Evolutionary conservation across 1,140 invertebrate species (phyloP).

Genomic region (Cyrtorhinus lividipennis): DNA sequence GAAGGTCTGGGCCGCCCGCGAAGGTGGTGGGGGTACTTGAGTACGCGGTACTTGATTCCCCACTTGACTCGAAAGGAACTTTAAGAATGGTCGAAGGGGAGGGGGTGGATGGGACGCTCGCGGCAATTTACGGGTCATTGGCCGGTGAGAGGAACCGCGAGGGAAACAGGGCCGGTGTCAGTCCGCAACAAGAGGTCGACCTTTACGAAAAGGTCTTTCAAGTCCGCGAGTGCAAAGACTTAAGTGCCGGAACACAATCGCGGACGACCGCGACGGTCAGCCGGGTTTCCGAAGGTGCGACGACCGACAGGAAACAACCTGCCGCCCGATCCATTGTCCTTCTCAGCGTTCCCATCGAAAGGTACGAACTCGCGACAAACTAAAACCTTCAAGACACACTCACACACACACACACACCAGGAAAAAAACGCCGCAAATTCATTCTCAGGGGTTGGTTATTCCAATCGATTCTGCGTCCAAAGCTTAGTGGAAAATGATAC

Average conservation of each 20-base stretch:
- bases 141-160: background rate
- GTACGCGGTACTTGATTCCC: too few relatives aligned
- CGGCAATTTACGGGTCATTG: slow-evolving; percentile 1
- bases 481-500: too few relatives aligned
- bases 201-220: background rate
- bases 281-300: too few relatives aligned
- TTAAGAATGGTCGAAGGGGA: background rate
- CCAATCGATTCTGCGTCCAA: too few relatives aligned
- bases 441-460: too few relatives aligned
- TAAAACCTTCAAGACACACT: too few relatives aligned
- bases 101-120: background rate
- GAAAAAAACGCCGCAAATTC: too few relatives aligned
- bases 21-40: background rate
- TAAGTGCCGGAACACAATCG: background rate
- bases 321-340: too few relatives aligned
- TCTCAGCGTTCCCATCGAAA: background rate
- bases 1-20: background rate
- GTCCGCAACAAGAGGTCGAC: too few relatives aligned
- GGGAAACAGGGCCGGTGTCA: background rate
- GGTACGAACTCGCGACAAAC: background rate
- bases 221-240: background rate
- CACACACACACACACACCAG: too few relatives aligned
- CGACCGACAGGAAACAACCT: too few relatives aligned
- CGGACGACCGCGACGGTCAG: background rate
- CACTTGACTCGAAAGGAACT: too few relatives aligned